phyloP scores from a whole-genome alignment of 2,113 vertebrate species.

The Microcebus tavaratra region DNA sequence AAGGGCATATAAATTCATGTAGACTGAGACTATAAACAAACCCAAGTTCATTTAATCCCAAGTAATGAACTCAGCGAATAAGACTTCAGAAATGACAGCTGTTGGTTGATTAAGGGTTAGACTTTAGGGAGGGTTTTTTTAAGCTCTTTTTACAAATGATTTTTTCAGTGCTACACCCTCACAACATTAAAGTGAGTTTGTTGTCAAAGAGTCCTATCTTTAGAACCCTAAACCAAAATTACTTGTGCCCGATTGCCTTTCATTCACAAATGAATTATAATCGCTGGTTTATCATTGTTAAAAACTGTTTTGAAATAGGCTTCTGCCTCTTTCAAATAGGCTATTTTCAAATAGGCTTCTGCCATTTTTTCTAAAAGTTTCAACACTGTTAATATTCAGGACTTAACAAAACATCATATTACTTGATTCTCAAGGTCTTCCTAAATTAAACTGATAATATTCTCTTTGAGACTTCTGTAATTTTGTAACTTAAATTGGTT shows the following conservation, averaged over 20 bases:
- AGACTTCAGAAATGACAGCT: neutral
- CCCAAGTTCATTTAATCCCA: neutral
- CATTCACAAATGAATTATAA: neutral
- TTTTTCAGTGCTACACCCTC: neutral
- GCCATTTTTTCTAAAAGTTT: neutral
- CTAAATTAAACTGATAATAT: neutral
- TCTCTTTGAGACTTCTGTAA: conserved; percentile 3
- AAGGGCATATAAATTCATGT: neutral
- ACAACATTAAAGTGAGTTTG: neutral
- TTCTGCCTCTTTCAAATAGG: neutral
- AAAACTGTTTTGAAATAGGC: neutral
- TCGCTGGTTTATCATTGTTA: neutral
- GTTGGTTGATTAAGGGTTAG: neutral
- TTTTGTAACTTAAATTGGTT: conserved; percentile 34
- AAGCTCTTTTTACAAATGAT: neutral
- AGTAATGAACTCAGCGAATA: neutral
- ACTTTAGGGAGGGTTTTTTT: neutral
- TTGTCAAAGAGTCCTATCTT: neutral
- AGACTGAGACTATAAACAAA: neutral
- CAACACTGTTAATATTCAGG: neutral
- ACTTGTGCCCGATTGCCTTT: neutral
- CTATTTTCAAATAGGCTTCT: neutral
- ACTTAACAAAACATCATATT: neutral
- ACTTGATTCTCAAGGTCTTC: neutral
- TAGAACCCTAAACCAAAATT: neutral